Percentiles rank a stretch among this genome's conserved stretches.
Evolutionary conservation across 2,113 vertebrate species (phyloP).

Genomic region (Oryzias javanicus): DNA sequence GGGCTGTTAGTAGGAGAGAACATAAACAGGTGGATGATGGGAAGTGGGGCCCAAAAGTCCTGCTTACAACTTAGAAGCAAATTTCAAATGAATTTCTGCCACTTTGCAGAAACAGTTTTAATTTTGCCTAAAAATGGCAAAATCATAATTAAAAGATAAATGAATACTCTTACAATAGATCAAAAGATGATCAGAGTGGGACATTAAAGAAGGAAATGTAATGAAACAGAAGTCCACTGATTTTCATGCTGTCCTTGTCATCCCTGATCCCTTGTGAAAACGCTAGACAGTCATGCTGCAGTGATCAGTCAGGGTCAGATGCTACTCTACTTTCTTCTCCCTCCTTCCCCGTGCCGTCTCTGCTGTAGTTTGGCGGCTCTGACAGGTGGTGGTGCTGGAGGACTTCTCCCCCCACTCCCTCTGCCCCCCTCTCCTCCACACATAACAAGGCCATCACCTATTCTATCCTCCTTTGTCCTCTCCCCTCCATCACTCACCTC

Average conservation of each 20-base stretch:
- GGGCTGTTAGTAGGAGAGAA: too few relatives aligned
- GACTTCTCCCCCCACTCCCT: conserved; percentile 42
- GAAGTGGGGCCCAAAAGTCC: too few relatives aligned
- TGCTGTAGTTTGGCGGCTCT: conserved; percentile 59
- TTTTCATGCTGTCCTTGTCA: conserved; percentile 63
- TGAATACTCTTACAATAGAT: too few relatives aligned
- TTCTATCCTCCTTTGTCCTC: conserved; percentile 72
- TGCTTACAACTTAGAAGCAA: too few relatives aligned
- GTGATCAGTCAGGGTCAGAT: conserved; percentile 74
- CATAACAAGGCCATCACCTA: conserved; percentile 69
- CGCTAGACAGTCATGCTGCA: conserved; percentile 71
- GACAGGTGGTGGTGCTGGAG: conserved; percentile 78
- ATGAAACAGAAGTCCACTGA: conserved; percentile 21
- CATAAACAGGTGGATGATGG: too few relatives aligned
- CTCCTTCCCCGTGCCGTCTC: conserved; percentile 15
- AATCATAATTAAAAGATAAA: too few relatives aligned
- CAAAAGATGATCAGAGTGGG: too few relatives aligned
- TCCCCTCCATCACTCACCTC: conserved; percentile 70
- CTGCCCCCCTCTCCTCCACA: conserved; percentile 25
- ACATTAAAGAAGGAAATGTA: too few relatives aligned
- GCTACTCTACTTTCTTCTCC: conserved; percentile 43
- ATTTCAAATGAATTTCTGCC: too few relatives aligned
- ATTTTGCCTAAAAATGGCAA: too few relatives aligned
- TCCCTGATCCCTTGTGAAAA: conserved; percentile 66
- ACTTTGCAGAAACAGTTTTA: too few relatives aligned